Percentiles rank a stretch among this genome's conserved stretches.
Conservation (phyloP, 2,888 invertebrate species). For the Oxycera nigricornis region DNA sequence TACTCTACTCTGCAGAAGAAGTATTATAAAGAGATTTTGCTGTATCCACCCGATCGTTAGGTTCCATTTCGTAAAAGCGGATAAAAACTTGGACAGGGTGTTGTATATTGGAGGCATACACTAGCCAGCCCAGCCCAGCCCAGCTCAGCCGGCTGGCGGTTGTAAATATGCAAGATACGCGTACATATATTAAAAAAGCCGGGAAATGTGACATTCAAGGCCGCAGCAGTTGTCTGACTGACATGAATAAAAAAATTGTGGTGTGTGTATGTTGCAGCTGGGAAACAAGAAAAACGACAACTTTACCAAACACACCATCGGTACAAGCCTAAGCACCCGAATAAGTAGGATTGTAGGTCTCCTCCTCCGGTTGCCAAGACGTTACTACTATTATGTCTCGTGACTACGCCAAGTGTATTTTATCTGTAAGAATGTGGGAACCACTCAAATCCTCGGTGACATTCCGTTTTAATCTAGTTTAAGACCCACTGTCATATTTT, state of each 20-base stretch:
- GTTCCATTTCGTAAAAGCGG: slow-evolving; percentile 1
- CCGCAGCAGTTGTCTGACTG: slow-evolving; percentile 24
- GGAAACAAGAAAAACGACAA: neutral
- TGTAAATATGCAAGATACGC: slow-evolving; percentile 23
- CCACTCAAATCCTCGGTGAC: neutral
- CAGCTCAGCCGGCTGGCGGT: no score
- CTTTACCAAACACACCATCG: neutral
- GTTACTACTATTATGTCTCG: no score
- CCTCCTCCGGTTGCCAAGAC: no score
- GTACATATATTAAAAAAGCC: slow-evolving; percentile 3
- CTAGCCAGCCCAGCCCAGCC: no score
- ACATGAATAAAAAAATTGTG: slow-evolving; percentile 3
- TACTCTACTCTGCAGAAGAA: no score
- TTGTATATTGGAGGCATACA: neutral
- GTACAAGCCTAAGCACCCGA: neutral
- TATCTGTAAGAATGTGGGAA: no score
- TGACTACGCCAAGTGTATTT: no score
- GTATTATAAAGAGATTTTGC: no score
- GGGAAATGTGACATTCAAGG: slow-evolving; percentile 32
- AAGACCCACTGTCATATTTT: slow-evolving; percentile 2
- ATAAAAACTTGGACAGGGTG: neutral
- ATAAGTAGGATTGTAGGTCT: neutral
- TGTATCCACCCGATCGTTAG: slow-evolving; percentile 2
- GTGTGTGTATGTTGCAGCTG: neutral
- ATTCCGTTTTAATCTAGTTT: no score